Evolutionary conservation across 2,797 vertebrate species (phyloP).

Genomic region (Megalops cyprinoides): DNA sequence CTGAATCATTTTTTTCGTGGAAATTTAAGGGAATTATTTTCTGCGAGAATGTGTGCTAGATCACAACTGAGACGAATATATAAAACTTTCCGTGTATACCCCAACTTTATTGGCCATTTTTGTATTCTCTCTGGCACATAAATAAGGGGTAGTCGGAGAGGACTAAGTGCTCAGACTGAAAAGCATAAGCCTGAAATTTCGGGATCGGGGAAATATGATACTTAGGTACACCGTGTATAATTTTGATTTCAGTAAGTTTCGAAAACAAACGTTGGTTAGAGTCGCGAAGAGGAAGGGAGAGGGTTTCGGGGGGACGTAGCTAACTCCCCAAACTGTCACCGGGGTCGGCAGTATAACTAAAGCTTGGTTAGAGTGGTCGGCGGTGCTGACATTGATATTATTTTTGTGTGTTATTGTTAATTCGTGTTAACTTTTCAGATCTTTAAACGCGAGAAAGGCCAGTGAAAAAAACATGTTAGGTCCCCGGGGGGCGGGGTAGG

Average conservation of each 20-base stretch:
- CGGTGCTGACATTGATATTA: background rate
- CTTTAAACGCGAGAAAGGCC: constrained; percentile 51
- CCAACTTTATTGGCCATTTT: background rate
- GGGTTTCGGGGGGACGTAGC: background rate
- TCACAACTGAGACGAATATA: no score
- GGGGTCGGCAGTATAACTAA: constrained; percentile 5
- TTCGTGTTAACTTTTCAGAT: constrained; percentile 48
- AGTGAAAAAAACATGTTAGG: background rate
- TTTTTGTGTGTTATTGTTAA: background rate
- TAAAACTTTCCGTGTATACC: background rate
- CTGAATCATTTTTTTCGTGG: background rate
- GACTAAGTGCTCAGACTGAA: background rate
- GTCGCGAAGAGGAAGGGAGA: background rate
- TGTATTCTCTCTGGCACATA: background rate
- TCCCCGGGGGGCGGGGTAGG: background rate
- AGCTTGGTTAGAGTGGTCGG: background rate
- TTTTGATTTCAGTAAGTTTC: background rate
- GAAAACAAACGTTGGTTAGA: background rate
- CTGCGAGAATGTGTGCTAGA: background rate
- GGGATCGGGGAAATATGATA: background rate
- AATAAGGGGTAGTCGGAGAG: background rate
- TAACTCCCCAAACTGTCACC: background rate
- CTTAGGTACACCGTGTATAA: background rate
- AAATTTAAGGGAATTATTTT: background rate
- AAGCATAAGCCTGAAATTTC: background rate